phyloP scores from a whole-genome alignment of 2,797 vertebrate species.

The Tokudaia tokunoshimensis region DNA sequence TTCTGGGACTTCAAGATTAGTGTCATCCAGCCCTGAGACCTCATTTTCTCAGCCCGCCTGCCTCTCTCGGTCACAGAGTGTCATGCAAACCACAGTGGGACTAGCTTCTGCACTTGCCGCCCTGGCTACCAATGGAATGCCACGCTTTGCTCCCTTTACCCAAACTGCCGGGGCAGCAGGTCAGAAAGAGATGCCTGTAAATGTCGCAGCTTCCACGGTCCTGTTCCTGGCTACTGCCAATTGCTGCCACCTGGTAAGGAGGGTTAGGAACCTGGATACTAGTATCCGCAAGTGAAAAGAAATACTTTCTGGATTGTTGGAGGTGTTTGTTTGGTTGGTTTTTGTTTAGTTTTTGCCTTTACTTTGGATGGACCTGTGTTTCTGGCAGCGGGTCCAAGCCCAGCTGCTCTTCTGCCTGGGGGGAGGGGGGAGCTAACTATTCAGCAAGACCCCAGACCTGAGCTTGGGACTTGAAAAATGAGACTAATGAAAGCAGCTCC shows the following conservation, averaged over 20 bases:
- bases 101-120: conserved; percentile 63
- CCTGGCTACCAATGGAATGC: conserved; percentile 70
- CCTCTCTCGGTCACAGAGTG: conserved; percentile 69
- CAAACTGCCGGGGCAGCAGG: not conserved
- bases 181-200: not conserved
- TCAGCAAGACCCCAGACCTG: not conserved
- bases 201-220: conserved; percentile 51
- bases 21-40: not conserved
- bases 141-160: not conserved
- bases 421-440: not conserved
- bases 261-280: not conserved
- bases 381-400: not conserved
- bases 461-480: not conserved
- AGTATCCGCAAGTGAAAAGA: not conserved
- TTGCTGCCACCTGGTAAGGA: conserved; percentile 78
- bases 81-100: fast-evolving
- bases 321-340: too few species aligned
- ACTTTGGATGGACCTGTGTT: not conserved
- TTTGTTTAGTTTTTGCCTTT: not conserved
- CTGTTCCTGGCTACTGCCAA: conserved; percentile 60
- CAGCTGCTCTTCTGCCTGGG: not conserved
- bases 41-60: not conserved
- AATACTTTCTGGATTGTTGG: not conserved
- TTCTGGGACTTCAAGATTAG: not conserved
- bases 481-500: not conserved